Base-by-base conservation (phyloP, 2,113 vertebrate species). In the Rhinichthys klamathensis region DNA sequence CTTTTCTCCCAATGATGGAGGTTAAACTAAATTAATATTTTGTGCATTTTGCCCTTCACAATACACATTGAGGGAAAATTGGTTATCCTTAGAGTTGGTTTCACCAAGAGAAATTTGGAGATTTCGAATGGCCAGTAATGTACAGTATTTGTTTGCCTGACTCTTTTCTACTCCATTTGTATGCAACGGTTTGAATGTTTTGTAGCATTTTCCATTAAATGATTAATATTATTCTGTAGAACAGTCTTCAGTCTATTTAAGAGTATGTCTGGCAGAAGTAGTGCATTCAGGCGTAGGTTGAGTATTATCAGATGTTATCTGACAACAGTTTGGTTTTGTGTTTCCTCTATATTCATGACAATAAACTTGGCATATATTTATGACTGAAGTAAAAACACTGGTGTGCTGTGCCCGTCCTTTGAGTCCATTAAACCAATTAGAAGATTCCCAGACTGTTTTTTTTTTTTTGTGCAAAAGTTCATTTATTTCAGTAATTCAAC, bases 71-170 rank as follows among this genome's bases (percentile, higher is more conserved):
- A 54, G 9, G 21, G 23, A 25, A 63, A 23, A 11, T n/a, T 35
- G 2, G 25, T 32, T 79, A n/a, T 79, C 25, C 12, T 13, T 58
- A 11, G 27, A 41, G 13, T 61, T 73, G 23, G 32, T 75, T 82
- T 63, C 13, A 54, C 60, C 61, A 84, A 30, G 30, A 25, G 23
- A 25, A 65, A 12, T 83, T 86, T 73, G 27, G 70, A 87, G 75
- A 70, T 56, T 54, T 35, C 4, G 25, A 74, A 87, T 76, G 93
- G 92, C 93, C 93, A 93, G 92, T 94, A 89, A 84, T 89, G 86
- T 78, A 80, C 51, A 87, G 56, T 80, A 8, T 72, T 70, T 60
- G 46, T 61, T 88, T 81, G 41, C 78, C 87, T 72, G 60, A 78
- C 60, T 83, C 16, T 88, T 88, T 86, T 74, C 38, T 86, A 73